These are phyloP conservation scores for Nymphalis urticae DNA, from an alignment of 2,888 invertebrate genomes.

Conservation along the genomic window DNA sequence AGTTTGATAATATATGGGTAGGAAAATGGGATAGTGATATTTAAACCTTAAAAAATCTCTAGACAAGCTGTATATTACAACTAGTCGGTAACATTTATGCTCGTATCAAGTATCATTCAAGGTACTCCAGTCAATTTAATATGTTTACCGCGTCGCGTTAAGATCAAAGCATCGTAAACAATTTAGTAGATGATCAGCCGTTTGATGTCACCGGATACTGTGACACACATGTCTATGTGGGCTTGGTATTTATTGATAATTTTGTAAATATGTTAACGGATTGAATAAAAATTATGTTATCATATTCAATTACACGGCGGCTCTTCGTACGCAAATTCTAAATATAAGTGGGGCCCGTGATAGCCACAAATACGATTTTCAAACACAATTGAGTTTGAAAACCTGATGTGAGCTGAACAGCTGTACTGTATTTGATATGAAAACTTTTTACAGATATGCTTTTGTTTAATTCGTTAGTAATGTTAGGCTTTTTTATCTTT, in stretches of 20 bases:
- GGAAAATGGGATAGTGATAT: too few species aligned
- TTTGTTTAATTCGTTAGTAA: background rate
- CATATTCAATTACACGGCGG: background rate
- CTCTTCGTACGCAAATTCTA: too few species aligned
- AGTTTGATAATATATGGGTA: too few species aligned
- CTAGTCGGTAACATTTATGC: background rate
- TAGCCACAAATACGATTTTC: too few species aligned
- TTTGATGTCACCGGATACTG: constrained; percentile 41
- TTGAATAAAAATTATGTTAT: background rate
- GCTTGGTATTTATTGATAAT: constrained; percentile 27
- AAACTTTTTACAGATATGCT: too few species aligned
- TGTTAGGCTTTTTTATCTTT: too few species aligned
- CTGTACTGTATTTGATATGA: too few species aligned
- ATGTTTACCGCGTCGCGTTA: constrained; percentile 35
- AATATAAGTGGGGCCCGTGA: too few species aligned
- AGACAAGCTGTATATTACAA: too few species aligned
- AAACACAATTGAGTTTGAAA: too few species aligned
- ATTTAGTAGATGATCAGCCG: constrained; percentile 37
- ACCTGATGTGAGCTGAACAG: too few species aligned
- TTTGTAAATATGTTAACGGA: constrained; percentile 23
- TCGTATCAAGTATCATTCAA: constrained; percentile 21
- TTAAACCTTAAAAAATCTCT: too few species aligned
- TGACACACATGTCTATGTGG: constrained; percentile 32
- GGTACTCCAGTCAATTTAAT: constrained; percentile 39
- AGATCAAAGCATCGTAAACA: constrained; percentile 44